Percentiles rank a stretch among this genome's conserved stretches.
These are phyloP conservation scores for Nilaparvata lugens DNA, from an alignment of 1,140 invertebrate genomes.

Conservation along the genomic window DNA sequence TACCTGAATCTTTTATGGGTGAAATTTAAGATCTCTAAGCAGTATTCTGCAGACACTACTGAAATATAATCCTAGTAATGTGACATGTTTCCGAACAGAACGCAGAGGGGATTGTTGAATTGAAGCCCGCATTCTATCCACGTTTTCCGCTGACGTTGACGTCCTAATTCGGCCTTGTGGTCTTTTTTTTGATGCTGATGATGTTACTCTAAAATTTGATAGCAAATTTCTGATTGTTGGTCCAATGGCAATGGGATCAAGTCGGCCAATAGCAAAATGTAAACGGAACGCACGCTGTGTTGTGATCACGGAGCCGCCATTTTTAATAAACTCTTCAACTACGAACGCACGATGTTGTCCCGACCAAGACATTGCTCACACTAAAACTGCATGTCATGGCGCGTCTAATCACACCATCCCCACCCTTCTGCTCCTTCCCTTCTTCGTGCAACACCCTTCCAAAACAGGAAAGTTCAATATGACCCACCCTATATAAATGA, in stretches of 20 bases:
- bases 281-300: conserved; percentile 15
- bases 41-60: conserved; percentile 17
- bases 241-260: conserved; percentile 16
- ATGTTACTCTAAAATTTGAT: conserved; percentile 21
- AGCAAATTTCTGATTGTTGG: conserved; percentile 14
- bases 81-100: conserved; percentile 19
- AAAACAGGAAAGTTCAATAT: conserved; percentile 13
- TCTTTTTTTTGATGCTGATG: conserved; percentile 23
- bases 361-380: conserved; percentile 18
- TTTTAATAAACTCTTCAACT: conserved; percentile 19
- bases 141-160: conserved; percentile 15
- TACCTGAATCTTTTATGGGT: conserved; percentile 14
- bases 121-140: conserved; percentile 12
- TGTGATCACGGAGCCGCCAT: conserved; percentile 18
- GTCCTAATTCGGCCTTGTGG: conserved; percentile 8
- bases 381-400: conserved; percentile 12
- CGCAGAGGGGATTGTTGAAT: conserved; percentile 14
- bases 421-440: not conserved
- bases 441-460: not conserved
- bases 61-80: conserved; percentile 14
- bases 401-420: not conserved
- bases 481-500: conserved; percentile 17
- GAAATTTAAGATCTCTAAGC: conserved; percentile 12
- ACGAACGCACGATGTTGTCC: conserved; percentile 21
- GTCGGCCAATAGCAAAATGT: conserved; percentile 13